These are phyloP conservation scores for Thymelicus lineola DNA, from an alignment of 2,888 invertebrate species.

Conservation along the genomic window DNA sequence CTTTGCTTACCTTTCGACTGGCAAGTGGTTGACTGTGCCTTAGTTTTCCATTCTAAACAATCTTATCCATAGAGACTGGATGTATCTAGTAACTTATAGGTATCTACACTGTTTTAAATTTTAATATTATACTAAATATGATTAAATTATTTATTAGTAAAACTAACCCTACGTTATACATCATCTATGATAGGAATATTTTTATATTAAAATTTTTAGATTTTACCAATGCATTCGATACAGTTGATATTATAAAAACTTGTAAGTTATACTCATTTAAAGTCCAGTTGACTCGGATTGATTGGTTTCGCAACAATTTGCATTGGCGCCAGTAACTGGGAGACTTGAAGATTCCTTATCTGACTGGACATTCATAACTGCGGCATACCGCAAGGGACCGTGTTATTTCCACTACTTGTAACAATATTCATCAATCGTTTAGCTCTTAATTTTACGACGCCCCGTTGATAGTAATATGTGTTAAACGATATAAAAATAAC, in stretches of 20 bases:
- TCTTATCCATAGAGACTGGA: no score
- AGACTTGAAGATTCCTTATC: neutral
- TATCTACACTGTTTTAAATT: no score
- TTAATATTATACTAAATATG: no score
- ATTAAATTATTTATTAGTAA: no score
- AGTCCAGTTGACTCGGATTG: neutral
- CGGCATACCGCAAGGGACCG: conserved; percentile 1
- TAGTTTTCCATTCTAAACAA: no score
- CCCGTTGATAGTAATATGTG: no score
- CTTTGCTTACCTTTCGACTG: no score
- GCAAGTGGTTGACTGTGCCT: no score
- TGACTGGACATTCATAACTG: conserved; percentile 4
- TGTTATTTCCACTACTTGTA: neutral
- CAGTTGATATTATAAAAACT: neutral
- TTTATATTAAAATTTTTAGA: neutral
- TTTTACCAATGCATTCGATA: neutral
- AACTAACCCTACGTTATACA: neutral
- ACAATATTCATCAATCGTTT: neutral
- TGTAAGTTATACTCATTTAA: neutral
- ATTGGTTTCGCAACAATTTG: conserved; percentile 5
- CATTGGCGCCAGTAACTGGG: neutral
- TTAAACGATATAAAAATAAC: no score
- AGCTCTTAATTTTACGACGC: neutral
- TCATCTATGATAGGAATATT: neutral
- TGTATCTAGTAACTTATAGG: no score